Evolutionary conservation across 2,797 vertebrate species (phyloP).

Genomic region (Megaceryle alcyon): DNA sequence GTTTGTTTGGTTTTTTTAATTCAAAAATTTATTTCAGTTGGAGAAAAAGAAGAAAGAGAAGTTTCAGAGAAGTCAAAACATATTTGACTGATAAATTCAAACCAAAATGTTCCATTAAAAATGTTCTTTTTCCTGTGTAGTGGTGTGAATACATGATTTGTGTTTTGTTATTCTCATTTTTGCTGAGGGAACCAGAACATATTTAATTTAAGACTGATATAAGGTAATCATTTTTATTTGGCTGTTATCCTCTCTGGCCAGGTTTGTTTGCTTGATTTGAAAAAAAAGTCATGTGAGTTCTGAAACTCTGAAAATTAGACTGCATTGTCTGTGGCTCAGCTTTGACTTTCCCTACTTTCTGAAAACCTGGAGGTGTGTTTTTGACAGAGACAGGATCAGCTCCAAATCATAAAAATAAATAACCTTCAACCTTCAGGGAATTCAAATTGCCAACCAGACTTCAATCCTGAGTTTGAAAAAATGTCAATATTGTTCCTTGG

Average conservation of each 20-base stretch:
- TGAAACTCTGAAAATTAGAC: background rate
- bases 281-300: background rate
- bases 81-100: background rate
- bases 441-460: conserved; percentile 33
- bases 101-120: background rate
- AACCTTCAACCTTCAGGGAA: conserved; percentile 37
- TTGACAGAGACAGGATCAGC: background rate
- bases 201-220: background rate
- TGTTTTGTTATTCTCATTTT: conserved; percentile 1
- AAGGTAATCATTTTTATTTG: background rate
- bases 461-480: conserved; percentile 31
- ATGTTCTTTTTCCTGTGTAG: background rate
- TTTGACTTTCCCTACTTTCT: background rate
- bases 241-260: background rate
- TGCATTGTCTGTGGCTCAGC: background rate
- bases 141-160: background rate
- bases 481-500: conserved; percentile 23
- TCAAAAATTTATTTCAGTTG: background rate
- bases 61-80: background rate
- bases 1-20: background rate
- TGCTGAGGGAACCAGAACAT: background rate
- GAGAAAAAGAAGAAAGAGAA: background rate
- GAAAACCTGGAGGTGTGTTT: conserved; percentile 17
- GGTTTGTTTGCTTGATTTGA: background rate
- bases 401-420: conserved; percentile 43